A percentile compares a stretch with the other conserved stretches of the same genome.
Conservation (phyloP, 1,140 invertebrate genomes). For the Stegodyphus mimosarum region DNA sequence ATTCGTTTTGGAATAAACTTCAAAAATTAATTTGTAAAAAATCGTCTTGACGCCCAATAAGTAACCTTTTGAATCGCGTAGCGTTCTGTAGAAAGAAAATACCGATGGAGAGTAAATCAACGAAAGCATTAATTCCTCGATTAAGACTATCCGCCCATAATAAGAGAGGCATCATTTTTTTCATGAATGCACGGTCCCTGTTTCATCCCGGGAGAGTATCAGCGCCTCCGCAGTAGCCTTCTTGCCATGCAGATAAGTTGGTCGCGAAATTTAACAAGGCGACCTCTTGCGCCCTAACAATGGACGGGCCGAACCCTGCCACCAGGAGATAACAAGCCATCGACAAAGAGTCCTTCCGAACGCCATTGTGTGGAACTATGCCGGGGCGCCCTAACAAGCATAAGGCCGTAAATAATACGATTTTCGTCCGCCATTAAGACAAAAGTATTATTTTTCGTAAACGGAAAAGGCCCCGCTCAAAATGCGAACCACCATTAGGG, state of each 20-base stretch:
- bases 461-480: constrained; percentile 10
- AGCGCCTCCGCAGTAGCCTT: not conserved
- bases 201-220: not conserved
- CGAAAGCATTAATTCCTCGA: too few species aligned
- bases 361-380: constrained; percentile 32
- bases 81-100: too few species aligned
- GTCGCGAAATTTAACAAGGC: not conserved
- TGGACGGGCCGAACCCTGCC: constrained; percentile 43
- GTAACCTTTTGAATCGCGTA: too few species aligned
- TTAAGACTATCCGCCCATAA: too few species aligned
- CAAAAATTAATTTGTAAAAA: too few species aligned
- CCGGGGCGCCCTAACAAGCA: constrained; percentile 2
- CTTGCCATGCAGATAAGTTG: constrained; percentile 47
- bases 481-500: constrained; percentile 46
- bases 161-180: too few species aligned
- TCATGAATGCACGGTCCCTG: not conserved
- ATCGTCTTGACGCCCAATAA: too few species aligned
- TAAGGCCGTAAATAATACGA: constrained; percentile 52
- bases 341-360: constrained; percentile 26
- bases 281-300: constrained; percentile 51
- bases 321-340: constrained; percentile 49
- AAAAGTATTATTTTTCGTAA: constrained; percentile 61
- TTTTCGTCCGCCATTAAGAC: constrained; percentile 59
- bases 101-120: too few species aligned
- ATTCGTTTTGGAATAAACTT: too few species aligned